Evolutionary conservation across 1,140 invertebrate genomes (phyloP), one percentile per base, ranked within the genome.

Genomic region (Leptopilina boulardi): DNA sequence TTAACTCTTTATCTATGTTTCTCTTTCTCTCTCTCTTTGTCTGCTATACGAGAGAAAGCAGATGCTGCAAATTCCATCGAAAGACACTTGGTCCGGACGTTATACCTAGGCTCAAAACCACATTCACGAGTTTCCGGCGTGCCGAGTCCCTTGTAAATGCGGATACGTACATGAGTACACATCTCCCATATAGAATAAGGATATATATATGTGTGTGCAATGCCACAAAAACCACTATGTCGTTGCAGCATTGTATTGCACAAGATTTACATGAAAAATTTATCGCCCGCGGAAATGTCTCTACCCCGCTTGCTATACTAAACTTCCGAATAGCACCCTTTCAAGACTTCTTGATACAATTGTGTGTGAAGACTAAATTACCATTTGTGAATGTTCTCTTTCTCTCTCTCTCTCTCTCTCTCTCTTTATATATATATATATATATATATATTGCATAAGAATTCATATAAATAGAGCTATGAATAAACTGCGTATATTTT

Each of bases 271-370:
- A 66, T 66, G 23, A 34, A 66, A 66, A 66, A 66, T 66, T 66
- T 66, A 66, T 66, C 59, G 23, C n/a, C 26, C 15, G 26, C 13
- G 59, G 59, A 66, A 66, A 66, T 66, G 59, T 66, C 23, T 66
- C 59, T 34, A n/a, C 59, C n/a, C 26, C 26, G 23, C 59, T 34
- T 8, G 59, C 23, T 66, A 30, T 66, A 30, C 59, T 30, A 30
- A 66, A 66, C 59, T 66, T 66, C 26, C 59, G 59, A 66, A 59
- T 30, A 66, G 59, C 59, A 66, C 59, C 59, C 59, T 66, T 34
- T 66, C 59, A 66, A 30, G 23, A 66, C 23, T 30, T 26, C 59
- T 66, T 66, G 59, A 66, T 66, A 66, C 59, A 66, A 66, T 66
- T 66, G 59, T 6, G 23, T 30, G 59, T 34, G 9, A 38, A 66